A percentile compares a stretch with the other conserved stretches of the same genome.
Evolutionary conservation across 2,888 invertebrate genomes (phyloP).

Genomic region (Sphecodes monilicornis): DNA sequence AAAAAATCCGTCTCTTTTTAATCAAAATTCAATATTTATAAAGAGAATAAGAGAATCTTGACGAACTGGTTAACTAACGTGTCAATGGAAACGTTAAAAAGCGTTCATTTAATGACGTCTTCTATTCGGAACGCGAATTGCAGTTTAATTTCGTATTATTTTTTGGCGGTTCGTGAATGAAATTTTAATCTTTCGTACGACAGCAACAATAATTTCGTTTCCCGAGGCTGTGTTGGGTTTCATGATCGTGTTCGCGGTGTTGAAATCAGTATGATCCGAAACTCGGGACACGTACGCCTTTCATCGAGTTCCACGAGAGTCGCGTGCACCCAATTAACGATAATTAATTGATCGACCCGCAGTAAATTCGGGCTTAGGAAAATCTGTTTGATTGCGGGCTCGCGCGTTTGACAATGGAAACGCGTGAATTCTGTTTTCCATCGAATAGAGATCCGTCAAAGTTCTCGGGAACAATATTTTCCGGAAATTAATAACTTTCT

Average conservation of each 20-base stretch:
- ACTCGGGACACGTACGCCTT: background rate
- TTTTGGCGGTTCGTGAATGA: background rate
- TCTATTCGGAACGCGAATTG: background rate
- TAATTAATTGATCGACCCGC: conserved; percentile 58
- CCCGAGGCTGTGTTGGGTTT: background rate
- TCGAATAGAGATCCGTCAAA: background rate
- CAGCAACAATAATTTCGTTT: background rate
- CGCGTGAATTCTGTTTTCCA: background rate
- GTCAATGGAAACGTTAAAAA: background rate
- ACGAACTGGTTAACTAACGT: background rate
- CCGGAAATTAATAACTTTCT: background rate
- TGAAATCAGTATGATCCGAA: background rate
- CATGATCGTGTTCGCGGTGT: background rate
- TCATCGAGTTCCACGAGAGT: conserved; percentile 19
- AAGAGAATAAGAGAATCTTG: background rate
- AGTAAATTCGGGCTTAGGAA: background rate
- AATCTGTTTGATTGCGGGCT: background rate
- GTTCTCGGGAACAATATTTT: background rate
- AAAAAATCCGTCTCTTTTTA: too few species aligned
- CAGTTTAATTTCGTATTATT: background rate
- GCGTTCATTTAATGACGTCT: background rate
- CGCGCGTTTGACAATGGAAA: background rate
- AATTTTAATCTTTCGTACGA: background rate
- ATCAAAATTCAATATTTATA: too few species aligned
- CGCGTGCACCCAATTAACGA: conserved; percentile 47